These are phyloP conservation scores for Margarornis squamiger DNA, from an alignment of 2,797 vertebrate genomes.

Conservation along the genomic window DNA sequence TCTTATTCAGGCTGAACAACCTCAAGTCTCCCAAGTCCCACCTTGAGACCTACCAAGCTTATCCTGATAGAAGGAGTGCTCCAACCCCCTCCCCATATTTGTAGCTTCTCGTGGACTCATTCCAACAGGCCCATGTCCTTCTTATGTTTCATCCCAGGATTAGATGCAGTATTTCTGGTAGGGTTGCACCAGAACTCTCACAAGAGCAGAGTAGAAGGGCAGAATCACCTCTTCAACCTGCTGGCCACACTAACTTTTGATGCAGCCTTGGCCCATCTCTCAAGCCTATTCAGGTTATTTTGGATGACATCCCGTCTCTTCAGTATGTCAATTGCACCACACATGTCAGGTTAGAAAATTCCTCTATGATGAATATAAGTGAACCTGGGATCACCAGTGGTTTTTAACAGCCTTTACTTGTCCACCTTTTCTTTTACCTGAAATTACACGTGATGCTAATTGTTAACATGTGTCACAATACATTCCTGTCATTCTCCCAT, in stretches of 20 bases:
- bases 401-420: conserved; percentile 1
- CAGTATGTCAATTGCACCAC: not conserved
- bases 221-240: not conserved
- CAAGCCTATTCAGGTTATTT: not conserved
- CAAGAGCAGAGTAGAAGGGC: not conserved
- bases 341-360: not conserved
- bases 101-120: not conserved
- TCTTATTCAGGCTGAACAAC: not conserved
- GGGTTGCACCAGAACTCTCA: not conserved
- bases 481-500: not conserved
- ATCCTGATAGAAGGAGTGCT: not conserved
- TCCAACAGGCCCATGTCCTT: not conserved
- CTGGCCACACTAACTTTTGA: not conserved
- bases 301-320: not conserved
- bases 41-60: not conserved
- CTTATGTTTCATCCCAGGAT: not conserved
- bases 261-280: not conserved
- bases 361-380: not conserved
- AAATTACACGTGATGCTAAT: not conserved
- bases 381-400: not conserved
- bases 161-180: not conserved
- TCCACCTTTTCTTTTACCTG: not conserved
- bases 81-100: not conserved
- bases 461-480: not conserved
- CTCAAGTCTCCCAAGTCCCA: not conserved